A percentile compares a stretch with the other conserved stretches of the same genome.
Conservation (phyloP, 2,888 invertebrate genomes). For the Epinotia nisella region DNA sequence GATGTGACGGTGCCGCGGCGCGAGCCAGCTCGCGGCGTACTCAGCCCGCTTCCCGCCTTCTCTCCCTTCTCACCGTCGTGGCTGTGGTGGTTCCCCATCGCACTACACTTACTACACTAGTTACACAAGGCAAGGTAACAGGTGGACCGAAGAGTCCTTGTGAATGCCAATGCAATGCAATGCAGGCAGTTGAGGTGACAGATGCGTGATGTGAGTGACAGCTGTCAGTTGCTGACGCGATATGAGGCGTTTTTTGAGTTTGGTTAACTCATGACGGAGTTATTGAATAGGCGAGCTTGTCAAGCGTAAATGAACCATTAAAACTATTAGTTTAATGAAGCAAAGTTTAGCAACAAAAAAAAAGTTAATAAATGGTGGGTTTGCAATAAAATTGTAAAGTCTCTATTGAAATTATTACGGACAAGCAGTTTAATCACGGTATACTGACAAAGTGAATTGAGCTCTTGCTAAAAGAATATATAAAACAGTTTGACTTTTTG, state of each 20-base stretch:
- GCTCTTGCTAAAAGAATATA: too few species aligned
- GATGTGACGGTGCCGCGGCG: conserved; percentile 71
- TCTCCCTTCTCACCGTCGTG: conserved; percentile 63
- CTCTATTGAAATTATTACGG: too few species aligned
- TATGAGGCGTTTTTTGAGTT: conserved; percentile 21
- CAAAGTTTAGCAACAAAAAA: too few species aligned
- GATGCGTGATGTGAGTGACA: conserved; percentile 31
- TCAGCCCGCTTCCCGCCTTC: conserved; percentile 68
- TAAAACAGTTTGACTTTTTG: too few species aligned
- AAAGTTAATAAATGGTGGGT: too few species aligned
- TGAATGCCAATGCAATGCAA: conserved; percentile 22
- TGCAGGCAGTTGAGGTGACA: conserved; percentile 29
- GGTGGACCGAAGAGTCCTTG: conserved; percentile 34
- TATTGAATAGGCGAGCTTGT: neutral
- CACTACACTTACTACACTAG: conserved; percentile 6
- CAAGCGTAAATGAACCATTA: neutral
- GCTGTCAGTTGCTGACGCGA: conserved; percentile 27
- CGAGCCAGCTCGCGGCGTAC: conserved; percentile 73
- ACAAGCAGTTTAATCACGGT: too few species aligned
- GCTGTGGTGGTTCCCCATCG: conserved; percentile 76
- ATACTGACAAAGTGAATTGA: too few species aligned
- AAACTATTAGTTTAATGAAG: too few species aligned
- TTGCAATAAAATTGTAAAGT: too few species aligned
- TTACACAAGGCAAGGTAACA: conserved; percentile 27
- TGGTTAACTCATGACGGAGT: neutral